phyloP scores from a whole-genome alignment of 1,140 invertebrate species.

The Bombus polaris region DNA sequence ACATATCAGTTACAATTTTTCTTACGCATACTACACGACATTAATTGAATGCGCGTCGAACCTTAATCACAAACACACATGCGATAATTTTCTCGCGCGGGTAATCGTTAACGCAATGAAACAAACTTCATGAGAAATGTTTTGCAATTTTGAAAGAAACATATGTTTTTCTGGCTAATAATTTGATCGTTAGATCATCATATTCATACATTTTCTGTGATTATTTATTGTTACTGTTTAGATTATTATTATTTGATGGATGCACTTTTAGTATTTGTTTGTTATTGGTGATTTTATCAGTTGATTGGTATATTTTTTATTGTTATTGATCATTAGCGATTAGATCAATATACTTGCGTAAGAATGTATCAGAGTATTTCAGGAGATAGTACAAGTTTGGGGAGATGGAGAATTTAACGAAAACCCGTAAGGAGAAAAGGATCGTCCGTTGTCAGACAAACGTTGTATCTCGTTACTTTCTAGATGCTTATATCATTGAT shows the following conservation, averaged over 20 bases:
- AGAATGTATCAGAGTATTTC: neutral
- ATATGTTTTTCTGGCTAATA: neutral
- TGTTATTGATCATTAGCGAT: neutral
- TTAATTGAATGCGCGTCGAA: neutral
- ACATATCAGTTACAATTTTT: neutral
- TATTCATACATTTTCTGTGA: neutral
- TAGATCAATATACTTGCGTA: neutral
- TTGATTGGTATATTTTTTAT: neutral
- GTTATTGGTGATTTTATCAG: neutral
- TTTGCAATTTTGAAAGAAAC: neutral
- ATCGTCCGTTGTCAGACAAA: neutral
- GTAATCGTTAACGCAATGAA: no score
- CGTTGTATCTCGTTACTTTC: neutral
- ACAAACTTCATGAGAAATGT: neutral
- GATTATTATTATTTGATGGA: neutral
- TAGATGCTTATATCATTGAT: neutral
- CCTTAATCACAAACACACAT: neutral
- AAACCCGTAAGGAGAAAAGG: neutral
- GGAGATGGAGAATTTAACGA: no score
- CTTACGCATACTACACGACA: neutral
- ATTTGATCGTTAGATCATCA: neutral
- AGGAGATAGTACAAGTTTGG: neutral
- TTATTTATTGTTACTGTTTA: neutral
- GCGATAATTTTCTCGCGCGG: neutral
- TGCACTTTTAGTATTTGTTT: neutral